These are phyloP conservation scores for Heterodera carotae DNA, from an alignment of 1,140 invertebrate genomes.

Conservation along the genomic window DNA sequence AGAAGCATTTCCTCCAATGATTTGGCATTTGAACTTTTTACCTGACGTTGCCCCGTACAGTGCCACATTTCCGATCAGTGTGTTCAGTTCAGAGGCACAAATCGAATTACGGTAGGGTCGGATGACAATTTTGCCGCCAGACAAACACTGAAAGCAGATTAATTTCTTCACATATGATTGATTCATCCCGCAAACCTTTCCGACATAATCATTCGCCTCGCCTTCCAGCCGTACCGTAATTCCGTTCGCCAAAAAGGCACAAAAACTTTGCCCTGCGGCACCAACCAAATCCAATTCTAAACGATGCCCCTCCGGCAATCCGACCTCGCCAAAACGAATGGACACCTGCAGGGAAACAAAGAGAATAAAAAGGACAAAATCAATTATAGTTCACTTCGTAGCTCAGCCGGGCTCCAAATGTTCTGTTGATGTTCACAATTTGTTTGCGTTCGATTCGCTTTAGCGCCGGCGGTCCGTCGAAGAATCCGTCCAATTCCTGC, in stretches of 20 bases:
- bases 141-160: constrained; percentile 75
- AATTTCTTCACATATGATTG: constrained; percentile 9
- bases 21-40: not conserved
- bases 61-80: constrained; percentile 96
- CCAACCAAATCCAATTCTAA: constrained; percentile 85
- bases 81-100: constrained; percentile 85
- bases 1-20: not conserved
- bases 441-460: constrained; percentile 75
- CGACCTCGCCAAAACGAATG: constrained; percentile 84
- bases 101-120: constrained; percentile 83
- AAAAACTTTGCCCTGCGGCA: constrained; percentile 97
- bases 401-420: constrained; percentile 88
- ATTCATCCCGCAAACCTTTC: constrained; percentile 71
- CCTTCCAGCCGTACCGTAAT: constrained; percentile 87
- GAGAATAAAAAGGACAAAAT: constrained; percentile 4
- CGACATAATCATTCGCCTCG: constrained; percentile 98
- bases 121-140: constrained; percentile 90
- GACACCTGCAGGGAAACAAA: constrained; percentile 69
- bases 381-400: constrained; percentile 77
- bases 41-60: constrained; percentile 92
- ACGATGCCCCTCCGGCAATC: constrained; percentile 78
- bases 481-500: constrained; percentile 49
- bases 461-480: constrained; percentile 44
- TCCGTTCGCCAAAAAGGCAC: constrained; percentile 91
- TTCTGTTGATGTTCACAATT: constrained; percentile 86